Evolutionary conservation across 92 coral and sea anemone genomes (phyloP), one percentile per base, ranked within the genome.

Genomic region (Metridium senile): DNA sequence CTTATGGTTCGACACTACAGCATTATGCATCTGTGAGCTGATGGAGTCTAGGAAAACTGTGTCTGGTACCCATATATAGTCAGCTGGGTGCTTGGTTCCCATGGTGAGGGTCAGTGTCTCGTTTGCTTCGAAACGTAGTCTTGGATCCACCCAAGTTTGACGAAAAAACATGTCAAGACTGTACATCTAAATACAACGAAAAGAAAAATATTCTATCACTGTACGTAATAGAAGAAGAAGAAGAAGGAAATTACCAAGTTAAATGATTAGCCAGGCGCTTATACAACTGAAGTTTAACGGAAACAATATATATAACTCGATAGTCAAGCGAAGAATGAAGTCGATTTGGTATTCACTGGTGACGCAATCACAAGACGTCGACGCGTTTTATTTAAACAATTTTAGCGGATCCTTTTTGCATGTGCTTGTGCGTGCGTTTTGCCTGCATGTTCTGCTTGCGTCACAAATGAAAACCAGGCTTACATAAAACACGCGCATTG

Each of bases 81-180:
- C 95, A 1, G 98, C 95, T 0, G 98, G 98, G 72, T 93, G 95
- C 63, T 90, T 89, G 25, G 89, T 93, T 9, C 98, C 98, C 67
- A 79, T 45, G 0, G 93, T 93, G 59, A 93, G 82, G 11, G 92
- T 93, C 17, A 93, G 20, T 22, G 88, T 81, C 27, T 83, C 77
- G 67, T 80, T 83, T 58, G 87, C 33, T 43, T 87, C 80, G 76
- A 87, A 91, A 49, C 71, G 78, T 17, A 93, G 84, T n/a, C 98
- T 69, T 18, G 67, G 76, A 73, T 93, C 98, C 54, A 25, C 34
- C 98, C 98, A 93, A 32, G 79, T 84, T 62, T 88, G 93, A 47
- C 98, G 91, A 64, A 93, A 85, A 73, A 89, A 93, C 91, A 87
- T 90, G 67, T 93, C 98, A 35, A 93, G 81, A n/a, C 92, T 88